phyloP scores from a whole-genome alignment of 2,113 vertebrate species.

The Tenrec ecaudatus region DNA sequence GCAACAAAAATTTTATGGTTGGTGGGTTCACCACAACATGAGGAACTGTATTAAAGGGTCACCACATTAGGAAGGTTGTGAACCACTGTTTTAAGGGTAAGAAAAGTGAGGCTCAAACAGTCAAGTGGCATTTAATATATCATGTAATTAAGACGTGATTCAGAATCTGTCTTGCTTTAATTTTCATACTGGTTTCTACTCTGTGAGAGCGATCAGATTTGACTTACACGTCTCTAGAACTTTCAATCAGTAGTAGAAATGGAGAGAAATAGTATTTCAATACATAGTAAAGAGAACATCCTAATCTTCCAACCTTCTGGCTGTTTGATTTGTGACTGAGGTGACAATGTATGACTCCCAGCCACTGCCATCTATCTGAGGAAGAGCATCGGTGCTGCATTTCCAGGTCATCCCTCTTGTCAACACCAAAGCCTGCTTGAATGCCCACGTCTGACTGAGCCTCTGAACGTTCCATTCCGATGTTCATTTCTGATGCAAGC shows the following conservation, averaged over 20 bases:
- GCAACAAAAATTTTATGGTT: no score
- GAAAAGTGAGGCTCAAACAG: neutral
- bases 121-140: neutral
- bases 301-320: neutral
- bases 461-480: neutral
- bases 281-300: neutral
- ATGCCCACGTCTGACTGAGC: neutral
- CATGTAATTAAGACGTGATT: neutral
- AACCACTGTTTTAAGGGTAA: no score
- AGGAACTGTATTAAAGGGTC: no score
- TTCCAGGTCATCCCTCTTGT: no score
- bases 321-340: neutral
- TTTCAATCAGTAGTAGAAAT: slow-evolving; percentile 4
- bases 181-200: neutral
- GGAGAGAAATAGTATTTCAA: neutral
- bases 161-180: neutral
- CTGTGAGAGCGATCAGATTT: neutral
- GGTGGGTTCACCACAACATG: no score
- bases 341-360: neutral
- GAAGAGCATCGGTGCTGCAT: neutral
- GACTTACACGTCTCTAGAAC: neutral
- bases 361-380: neutral
- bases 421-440: neutral
- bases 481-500: neutral
- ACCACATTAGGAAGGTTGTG: no score